Conservation (phyloP, 2,888 invertebrate genomes). For the Megastigmus dorsalis region DNA sequence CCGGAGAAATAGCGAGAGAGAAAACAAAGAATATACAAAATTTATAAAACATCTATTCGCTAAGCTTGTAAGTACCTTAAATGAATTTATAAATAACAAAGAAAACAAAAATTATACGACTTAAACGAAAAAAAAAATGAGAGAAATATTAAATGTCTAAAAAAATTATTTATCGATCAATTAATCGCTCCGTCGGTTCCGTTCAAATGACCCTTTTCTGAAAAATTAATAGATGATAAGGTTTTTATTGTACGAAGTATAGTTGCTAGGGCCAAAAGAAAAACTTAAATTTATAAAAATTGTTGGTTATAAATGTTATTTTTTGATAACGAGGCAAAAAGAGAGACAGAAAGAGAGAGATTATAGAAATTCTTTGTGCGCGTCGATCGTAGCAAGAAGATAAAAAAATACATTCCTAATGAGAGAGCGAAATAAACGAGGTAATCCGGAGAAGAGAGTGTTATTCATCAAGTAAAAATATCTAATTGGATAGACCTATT, state of each 20-base stretch:
- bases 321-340: conserved; percentile 24
- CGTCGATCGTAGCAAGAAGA: conserved; percentile 46
- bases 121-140: conserved; percentile 19
- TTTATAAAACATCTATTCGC: conserved; percentile 19
- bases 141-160: background rate
- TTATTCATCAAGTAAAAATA: conserved; percentile 11
- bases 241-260: conserved; percentile 27
- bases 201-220: conserved; percentile 3
- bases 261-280: conserved; percentile 21
- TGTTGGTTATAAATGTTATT: conserved; percentile 43
- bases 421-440: conserved; percentile 13
- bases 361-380: conserved; percentile 39
- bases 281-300: conserved; percentile 36
- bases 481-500: conserved; percentile 41
- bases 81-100: conserved; percentile 30
- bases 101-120: conserved; percentile 8
- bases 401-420: conserved; percentile 12
- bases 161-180: background rate
- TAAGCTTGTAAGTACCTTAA: conserved; percentile 30
- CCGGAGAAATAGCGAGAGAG: too few species aligned
- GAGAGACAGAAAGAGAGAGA: background rate
- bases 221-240: conserved; percentile 14
- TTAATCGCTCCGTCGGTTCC: background rate
- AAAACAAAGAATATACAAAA: too few species aligned
- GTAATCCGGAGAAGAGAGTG: background rate